Evolutionary conservation across 2,113 vertebrate species (phyloP).

Genomic region (Athene noctua): DNA sequence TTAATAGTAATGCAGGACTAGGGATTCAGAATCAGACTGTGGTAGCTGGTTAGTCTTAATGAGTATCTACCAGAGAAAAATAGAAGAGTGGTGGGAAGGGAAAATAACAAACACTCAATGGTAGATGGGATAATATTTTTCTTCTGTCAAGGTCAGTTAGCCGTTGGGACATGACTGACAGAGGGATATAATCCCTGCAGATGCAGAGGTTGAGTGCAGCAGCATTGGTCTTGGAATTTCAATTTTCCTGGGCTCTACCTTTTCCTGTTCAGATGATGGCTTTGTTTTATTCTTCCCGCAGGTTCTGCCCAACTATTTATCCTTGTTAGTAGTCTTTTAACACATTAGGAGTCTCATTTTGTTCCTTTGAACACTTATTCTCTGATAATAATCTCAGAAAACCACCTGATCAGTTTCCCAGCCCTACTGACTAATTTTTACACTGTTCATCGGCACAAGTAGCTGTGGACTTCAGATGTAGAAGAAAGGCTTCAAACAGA

Average conservation of each 20-base stretch:
- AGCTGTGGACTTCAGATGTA: not conserved
- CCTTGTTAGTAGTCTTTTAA: not conserved
- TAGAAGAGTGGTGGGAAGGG: not conserved
- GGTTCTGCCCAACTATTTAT: not conserved
- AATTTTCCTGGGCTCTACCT: not conserved
- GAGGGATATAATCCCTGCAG: not conserved
- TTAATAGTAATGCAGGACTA: not conserved
- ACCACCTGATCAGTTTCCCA: not conserved
- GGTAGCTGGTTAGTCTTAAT: not conserved
- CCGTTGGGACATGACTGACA: not conserved
- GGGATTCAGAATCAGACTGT: not conserved
- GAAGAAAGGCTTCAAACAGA: not conserved
- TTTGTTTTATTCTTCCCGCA: not conserved
- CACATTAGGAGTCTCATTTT: not conserved
- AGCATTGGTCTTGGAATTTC: not conserved
- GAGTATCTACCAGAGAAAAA: not conserved
- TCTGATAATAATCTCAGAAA: not conserved
- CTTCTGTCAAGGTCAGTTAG: not conserved
- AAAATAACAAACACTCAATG: not conserved
- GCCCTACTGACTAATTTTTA: not conserved
- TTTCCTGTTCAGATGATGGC: not conserved
- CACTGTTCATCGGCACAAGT: not conserved
- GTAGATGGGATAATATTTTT: not conserved
- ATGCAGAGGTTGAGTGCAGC: not conserved
- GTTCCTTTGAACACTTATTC: not conserved